Conservation (phyloP, 2,888 invertebrate species). For the Drosophila borealis region DNA sequence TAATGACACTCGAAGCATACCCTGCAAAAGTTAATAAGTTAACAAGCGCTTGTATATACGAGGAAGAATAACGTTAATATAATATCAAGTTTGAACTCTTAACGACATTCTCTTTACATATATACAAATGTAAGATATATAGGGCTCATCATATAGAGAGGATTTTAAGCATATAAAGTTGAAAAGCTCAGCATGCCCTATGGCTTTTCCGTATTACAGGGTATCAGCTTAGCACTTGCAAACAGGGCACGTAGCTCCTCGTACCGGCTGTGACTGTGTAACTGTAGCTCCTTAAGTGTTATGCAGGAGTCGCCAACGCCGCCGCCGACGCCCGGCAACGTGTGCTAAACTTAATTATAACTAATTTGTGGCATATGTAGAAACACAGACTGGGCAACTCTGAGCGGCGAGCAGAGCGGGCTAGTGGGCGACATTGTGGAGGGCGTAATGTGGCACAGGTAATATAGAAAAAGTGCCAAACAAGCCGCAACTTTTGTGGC, state of each 20-base stretch:
- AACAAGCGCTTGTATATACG: too few species aligned
- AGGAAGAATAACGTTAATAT: too few species aligned
- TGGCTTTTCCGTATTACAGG: background rate
- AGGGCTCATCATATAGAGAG: too few species aligned
- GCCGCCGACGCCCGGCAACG: slow-evolving; percentile 45
- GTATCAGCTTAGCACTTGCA: slow-evolving; percentile 44
- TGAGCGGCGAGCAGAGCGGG: background rate
- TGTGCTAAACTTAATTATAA: slow-evolving; percentile 77
- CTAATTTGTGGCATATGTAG: slow-evolving; percentile 76
- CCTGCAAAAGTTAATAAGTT: slow-evolving; percentile 12
- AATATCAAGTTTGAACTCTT: too few species aligned
- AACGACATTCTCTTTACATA: too few species aligned
- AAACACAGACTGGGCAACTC: slow-evolving; percentile 10
- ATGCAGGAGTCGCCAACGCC: slow-evolving; percentile 37
- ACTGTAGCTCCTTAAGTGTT: slow-evolving; percentile 65
- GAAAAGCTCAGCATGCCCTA: background rate
- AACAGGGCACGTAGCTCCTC: slow-evolving; percentile 54
- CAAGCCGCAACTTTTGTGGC: slow-evolving; percentile 61
- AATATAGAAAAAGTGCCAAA: slow-evolving; percentile 59
- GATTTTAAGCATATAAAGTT: too few species aligned
- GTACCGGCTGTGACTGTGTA: slow-evolving; percentile 55
- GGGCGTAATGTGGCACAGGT: slow-evolving; percentile 29
- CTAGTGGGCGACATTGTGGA: background rate
- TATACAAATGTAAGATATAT: too few species aligned
- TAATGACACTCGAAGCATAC: background rate